Percentiles rank a stretch among this genome's conserved stretches.
Evolutionary conservation across 2,113 vertebrate species (phyloP).

Genomic region (Hemiscyllium ocellatum): DNA sequence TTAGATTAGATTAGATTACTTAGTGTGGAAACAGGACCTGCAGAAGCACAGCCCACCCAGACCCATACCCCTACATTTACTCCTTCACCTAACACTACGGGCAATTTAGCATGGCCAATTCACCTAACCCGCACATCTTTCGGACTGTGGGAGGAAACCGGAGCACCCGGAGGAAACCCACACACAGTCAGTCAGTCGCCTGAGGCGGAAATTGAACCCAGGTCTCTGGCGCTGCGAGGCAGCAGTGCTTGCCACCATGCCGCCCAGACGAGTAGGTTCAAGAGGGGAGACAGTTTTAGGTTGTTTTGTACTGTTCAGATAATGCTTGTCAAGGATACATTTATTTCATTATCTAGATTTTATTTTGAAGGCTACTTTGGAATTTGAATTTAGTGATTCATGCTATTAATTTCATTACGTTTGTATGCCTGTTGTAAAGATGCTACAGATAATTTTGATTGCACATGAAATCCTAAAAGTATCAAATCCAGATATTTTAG

Average conservation of each 20-base stretch:
- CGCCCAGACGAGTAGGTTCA: background rate
- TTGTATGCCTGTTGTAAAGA: background rate
- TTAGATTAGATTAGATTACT: background rate
- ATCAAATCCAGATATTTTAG: background rate
- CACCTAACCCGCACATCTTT: no score
- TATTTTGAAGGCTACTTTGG: background rate
- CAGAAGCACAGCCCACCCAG: no score
- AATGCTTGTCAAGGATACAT: background rate
- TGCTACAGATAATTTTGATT: background rate
- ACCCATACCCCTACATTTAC: no score
- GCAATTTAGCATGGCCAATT: no score
- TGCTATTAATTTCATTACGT: background rate
- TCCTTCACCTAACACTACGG: no score
- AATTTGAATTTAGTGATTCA: background rate
- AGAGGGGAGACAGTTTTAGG: background rate
- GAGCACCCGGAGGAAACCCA: no score
- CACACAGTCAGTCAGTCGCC: no score
- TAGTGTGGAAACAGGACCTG: no score
- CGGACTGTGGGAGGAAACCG: no score
- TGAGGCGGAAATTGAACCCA: no score
- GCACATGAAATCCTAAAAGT: background rate
- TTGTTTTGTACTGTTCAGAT: background rate
- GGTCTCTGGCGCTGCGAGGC: no score
- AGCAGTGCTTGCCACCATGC: no score
- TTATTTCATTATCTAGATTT: background rate